Evolutionary conservation across 2,888 invertebrate species (phyloP).

Genomic region (Crepidodera aurea): DNA sequence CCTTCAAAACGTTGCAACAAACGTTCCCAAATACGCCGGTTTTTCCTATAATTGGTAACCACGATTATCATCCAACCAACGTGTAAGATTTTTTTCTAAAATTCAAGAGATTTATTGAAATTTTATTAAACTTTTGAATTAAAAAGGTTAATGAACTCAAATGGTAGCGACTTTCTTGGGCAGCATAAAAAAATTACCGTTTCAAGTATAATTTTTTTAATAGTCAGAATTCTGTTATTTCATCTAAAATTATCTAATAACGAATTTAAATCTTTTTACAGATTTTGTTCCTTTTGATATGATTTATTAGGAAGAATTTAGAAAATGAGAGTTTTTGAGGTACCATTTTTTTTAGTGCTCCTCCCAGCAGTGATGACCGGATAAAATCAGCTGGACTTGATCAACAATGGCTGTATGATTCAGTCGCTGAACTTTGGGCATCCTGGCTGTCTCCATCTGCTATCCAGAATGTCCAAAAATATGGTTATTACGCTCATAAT

Average conservation of each 20-base stretch:
- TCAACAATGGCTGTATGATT: conserved; percentile 78
- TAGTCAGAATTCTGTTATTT: no score
- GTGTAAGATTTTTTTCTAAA: conserved; percentile 40
- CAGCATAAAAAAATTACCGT: no score
- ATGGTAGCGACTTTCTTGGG: no score
- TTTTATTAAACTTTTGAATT: no score
- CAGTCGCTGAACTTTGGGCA: conserved; percentile 73
- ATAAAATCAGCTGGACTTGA: conserved; percentile 55
- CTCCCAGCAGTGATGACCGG: conserved; percentile 10
- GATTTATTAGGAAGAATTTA: no score
- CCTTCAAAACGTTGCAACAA: not conserved
- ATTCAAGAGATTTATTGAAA: no score
- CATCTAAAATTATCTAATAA: no score
- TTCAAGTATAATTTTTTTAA: no score
- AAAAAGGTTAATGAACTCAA: no score
- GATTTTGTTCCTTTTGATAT: no score
- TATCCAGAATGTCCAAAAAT: conserved; percentile 65
- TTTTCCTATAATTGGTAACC: conserved; percentile 70
- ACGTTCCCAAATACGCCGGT: conserved; percentile 63
- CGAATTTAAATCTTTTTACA: no score
- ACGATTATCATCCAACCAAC: conserved; percentile 71
- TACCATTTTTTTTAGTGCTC: not conserved
- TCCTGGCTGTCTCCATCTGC: conserved; percentile 72
- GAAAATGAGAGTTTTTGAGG: no score
- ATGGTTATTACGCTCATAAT: conserved; percentile 78